Base-by-base conservation (phyloP, 2,888 invertebrate species). In the Hymenopus coronatus region DNA sequence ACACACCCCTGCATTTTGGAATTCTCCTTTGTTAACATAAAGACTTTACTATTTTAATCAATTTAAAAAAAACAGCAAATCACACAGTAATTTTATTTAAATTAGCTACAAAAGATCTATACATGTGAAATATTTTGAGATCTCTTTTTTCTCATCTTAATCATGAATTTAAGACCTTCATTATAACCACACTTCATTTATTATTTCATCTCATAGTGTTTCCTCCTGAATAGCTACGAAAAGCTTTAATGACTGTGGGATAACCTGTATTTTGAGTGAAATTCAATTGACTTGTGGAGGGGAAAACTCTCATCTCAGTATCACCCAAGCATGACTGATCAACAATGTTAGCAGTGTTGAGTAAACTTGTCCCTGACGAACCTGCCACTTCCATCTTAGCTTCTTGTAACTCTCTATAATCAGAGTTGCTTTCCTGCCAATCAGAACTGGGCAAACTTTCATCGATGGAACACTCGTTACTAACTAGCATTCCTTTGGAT, bases 401-500 rank as follows among this genome's bases (percentile, higher is more conserved):
- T 70, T 70, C 54, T 20, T 70, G 20, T 3, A 70, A 20, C 2
- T 70, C 54, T 25, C 54, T 70, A 3, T 20, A 70, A 20, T 2
- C 54, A 70, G 54, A 70, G 4, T 54, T 54, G 20, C 54, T 54
- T 70, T 70, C 54, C 54, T 70, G 54, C 54, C 54, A 70, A 70
- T 70, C 54, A 70, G 54, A 70, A 3, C 6, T 82, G 25, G 87
- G 82, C 15, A 87, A 33, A 15, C 82, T 81, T 33, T 87, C 87
- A 4, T 87, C 87, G 15, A 87, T 15, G 25, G 33, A 54, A n/a
- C 87, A 84, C 25, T 86, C 87, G 28, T 83, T 86, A 27, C 46
- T 33, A 28, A 25, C 54, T 70, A 87, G 89, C 54, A 86, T 70
- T 40, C 83, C 87, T n/a, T n/a, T 83, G 14, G 88, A 85, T 27